Evolutionary conservation across 35 echinoderm and acorn worm genomes (phyloP).

Genomic region (Lytechinus pictus): DNA sequence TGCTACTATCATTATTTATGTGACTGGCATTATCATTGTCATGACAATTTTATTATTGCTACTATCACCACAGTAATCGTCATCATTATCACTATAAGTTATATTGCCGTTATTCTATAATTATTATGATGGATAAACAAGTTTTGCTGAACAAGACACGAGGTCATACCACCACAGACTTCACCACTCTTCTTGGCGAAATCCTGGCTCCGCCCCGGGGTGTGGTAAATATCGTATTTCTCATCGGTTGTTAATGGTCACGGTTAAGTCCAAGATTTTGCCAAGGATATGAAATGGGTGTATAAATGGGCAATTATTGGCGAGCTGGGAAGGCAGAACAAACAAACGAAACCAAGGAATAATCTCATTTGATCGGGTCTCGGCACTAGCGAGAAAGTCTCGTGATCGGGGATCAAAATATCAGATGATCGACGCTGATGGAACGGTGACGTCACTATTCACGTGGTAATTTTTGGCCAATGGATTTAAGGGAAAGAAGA

Average conservation of each 20-base stretch:
- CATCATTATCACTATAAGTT: no score
- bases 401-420: background rate
- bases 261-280: background rate
- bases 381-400: background rate
- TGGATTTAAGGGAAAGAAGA: background rate
- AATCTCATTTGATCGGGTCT: background rate
- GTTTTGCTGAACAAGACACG: no score
- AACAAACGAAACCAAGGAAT: background rate
- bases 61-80: no score
- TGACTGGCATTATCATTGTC: no score
- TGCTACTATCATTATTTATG: no score
- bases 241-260: conserved; percentile 11
- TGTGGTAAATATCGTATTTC: background rate
- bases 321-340: background rate
- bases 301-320: conserved; percentile 39
- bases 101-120: no score
- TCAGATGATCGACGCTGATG: background rate
- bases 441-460: background rate
- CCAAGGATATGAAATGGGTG: conserved; percentile 1
- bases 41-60: no score
- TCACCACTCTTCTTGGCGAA: background rate
- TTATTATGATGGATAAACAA: no score
- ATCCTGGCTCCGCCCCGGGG: background rate
- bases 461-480: background rate
- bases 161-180: no score